These are phyloP conservation scores for Lepilemur ruficaudatus DNA, from an alignment of 2,797 vertebrate species.

Conservation along the genomic window DNA sequence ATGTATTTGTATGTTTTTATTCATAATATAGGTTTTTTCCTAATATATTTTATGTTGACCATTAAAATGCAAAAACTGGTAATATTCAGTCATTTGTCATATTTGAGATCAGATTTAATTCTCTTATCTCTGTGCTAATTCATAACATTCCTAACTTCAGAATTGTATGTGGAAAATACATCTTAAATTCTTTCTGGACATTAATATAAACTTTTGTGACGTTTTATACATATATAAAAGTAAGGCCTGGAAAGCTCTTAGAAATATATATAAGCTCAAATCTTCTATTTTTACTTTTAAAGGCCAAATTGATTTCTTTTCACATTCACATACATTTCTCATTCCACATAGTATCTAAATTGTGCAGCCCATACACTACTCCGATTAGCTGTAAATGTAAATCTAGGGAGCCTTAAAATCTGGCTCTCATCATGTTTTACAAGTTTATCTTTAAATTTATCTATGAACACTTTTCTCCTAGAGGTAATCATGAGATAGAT, in stretches of 20 bases:
- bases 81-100: not conserved
- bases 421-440: slow-evolving; percentile 59
- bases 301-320: slow-evolving; percentile 1
- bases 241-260: not conserved
- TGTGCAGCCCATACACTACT: not conserved
- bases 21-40: not conserved
- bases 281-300: not conserved
- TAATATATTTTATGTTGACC: not conserved
- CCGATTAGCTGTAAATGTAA: not conserved
- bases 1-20: not conserved
- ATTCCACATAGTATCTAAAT: not conserved
- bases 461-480: slow-evolving; percentile 57
- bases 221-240: slow-evolving; percentile 14
- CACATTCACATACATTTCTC: not conserved
- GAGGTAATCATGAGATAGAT: slow-evolving; percentile 49
- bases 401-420: not conserved
- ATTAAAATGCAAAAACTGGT: not conserved
- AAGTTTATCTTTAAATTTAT: slow-evolving; percentile 33
- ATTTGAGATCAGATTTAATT: slow-evolving; percentile 12
- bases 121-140: not conserved
- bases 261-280: not conserved
- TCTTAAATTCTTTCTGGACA: not conserved
- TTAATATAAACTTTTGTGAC: not conserved
- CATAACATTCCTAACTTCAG: not conserved
- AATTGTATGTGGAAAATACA: not conserved